Base-by-base conservation (phyloP, 1,140 invertebrate genomes). In the Drosophila kanapiae region DNA sequence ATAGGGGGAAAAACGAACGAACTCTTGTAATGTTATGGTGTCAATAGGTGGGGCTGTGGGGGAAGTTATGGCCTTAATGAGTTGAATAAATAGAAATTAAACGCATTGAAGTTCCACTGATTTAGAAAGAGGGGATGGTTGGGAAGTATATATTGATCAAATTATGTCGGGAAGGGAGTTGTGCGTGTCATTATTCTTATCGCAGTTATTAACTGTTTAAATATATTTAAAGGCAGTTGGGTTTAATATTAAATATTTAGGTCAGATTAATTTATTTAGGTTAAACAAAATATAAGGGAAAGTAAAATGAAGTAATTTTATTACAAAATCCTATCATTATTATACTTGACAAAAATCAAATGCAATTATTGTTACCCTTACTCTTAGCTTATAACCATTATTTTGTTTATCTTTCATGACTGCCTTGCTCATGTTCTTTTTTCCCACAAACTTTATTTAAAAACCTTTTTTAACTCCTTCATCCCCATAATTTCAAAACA, bases 11-110 rank as follows among this genome's bases (percentile, higher is more conserved):
- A 13, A 16, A 27, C 10, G 18, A 40, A 57, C 27, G 10, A 59
- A 59, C 45, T 31, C 70, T 49, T 72, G 70, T 72, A 51, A 42
- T 72, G 67, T 60, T 51, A 72, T 72, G 70, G 70, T 72, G 35
- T 72, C 37, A 59, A 37, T 42, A 18, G 23, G 10, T 37, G 16
- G 18, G 8, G 37, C 35, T 18, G 31, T 31, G 35, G 48, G 60
- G 14, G 7, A 9, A 14, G 18, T 27, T 38, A 27, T 29, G 18
- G 31, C 59, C 16, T 23, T 69, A 69, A 68, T 49, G 31, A 16
- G 62, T 53, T 40, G 42, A 60, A 57, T 42, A 72, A 71, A 72
- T 48, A 71, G 4, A 35, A 54, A 51, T 71, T 48, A 59, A 72
- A 72, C 31, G 51, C 65, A 42, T 59, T 58, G 65, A 59, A 72